Conservation (phyloP, 2,797 vertebrate genomes). For the Mionectes olivaceus region DNA sequence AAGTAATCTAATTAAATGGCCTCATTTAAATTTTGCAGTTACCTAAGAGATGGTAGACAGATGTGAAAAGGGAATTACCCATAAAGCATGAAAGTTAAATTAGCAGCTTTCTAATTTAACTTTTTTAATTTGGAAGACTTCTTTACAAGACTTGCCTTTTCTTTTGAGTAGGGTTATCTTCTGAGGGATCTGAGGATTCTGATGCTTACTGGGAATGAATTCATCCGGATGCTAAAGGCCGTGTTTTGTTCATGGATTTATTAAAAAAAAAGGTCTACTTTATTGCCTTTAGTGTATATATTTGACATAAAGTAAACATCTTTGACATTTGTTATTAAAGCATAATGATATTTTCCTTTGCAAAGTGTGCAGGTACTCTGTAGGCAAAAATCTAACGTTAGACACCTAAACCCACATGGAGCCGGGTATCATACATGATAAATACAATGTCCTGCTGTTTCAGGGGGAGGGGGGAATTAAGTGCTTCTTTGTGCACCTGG, state of each 20-base stretch:
- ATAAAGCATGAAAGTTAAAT: slow-evolving; percentile 23
- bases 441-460: not conserved
- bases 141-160: not conserved
- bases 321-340: not conserved
- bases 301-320: not conserved
- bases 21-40: slow-evolving; percentile 48
- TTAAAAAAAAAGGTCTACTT: not conserved
- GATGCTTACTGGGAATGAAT: not conserved
- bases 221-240: not conserved
- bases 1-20: slow-evolving; percentile 52
- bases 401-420: not conserved
- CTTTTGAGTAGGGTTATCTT: not conserved
- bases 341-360: not conserved
- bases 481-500: not conserved
- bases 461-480: too few relatives aligned
- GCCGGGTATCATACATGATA: accelerated
- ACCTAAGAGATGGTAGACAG: slow-evolving; percentile 30
- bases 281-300: not conserved
- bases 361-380: not conserved
- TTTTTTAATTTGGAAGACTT: not conserved
- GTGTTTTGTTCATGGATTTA: not conserved
- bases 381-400: not conserved
- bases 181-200: not conserved
- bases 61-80: slow-evolving; percentile 38
- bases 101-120: slow-evolving; percentile 16